phyloP scores from a whole-genome alignment of 2,888 invertebrate genomes.

The Fragum fragum region DNA sequence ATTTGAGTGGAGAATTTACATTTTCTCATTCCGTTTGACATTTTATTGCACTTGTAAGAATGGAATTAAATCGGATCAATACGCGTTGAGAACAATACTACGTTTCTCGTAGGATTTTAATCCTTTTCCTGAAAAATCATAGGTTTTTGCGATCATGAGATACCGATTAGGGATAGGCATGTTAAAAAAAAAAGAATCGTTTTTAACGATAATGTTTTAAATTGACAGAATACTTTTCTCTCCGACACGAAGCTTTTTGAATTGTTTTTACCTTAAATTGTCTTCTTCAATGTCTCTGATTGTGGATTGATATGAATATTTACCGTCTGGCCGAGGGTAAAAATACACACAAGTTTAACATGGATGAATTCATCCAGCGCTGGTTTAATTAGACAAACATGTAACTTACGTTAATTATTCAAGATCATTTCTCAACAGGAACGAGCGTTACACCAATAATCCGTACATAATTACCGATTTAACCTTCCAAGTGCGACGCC shows the following conservation, averaged over 20 bases:
- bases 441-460: background rate
- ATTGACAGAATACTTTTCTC: no score
- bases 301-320: no score
- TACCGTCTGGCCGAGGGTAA: no score
- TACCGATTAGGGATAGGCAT: no score
- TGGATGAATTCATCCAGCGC: background rate
- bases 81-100: background rate
- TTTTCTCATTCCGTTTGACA: conserved; percentile 3
- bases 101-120: background rate
- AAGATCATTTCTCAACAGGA: background rate
- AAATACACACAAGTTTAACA: background rate
- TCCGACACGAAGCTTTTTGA: no score
- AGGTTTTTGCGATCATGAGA: no score
- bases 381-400: conserved; percentile 13
- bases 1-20: conserved; percentile 12
- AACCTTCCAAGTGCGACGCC: conserved; percentile 5
- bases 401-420: conserved; percentile 21
- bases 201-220: no score
- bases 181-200: no score
- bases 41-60: conserved; percentile 18
- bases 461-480: background rate
- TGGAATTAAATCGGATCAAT: conserved; percentile 19
- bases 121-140: no score
- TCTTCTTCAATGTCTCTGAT: no score
- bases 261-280: no score